Evolutionary conservation across 2,888 invertebrate genomes (phyloP), one percentile per base, ranked within the genome.

Genomic region (Amphiduros pacificus): DNA sequence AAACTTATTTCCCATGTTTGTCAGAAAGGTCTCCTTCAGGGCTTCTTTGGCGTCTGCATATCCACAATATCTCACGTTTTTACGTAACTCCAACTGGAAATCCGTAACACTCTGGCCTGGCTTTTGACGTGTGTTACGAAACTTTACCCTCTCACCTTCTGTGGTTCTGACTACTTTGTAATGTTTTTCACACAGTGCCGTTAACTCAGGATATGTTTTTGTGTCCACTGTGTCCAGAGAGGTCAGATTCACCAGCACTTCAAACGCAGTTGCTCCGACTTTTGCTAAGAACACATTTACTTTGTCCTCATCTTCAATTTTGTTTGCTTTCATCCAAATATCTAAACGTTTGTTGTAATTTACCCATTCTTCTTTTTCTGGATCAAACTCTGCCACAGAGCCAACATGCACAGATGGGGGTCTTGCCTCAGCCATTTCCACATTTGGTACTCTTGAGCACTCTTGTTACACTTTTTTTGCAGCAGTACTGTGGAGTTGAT

Each of bases 311-410:
- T 27, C 53, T 3, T 6, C 29, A 5, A 53, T 29, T 14, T 28
- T 29, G 24, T 53, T 53, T 2, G 24, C 53, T 14, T 26, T 29
- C 53, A 53, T 28, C 53, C 53, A 53, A n/a, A 53, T 32, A n/a
- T 53, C 53, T 17, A 53, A 24, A 4, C 53, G 5, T 29, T 53
- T 53, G 6, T 53, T 53, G 32, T 53, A 53, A 31, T 53, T 53
- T 29, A 53, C 53, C 53, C 53, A 53, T 28, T 53, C 53, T 29
- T 53, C 53, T 32, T 53, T 53, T n/a, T 9, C 11, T 11, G 53
- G 53, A 20, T 53, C 32, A n/a, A 53, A 53, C 20, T 53, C 53
- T 2, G 6, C 53, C 6, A 53, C 31, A 31, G 31, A 31, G 14
- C 53, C 53, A 9, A 53, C 31, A 20, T 29, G 31, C 14, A 20